These are phyloP conservation scores for Thymelicus sylvestris DNA, from an alignment of 2,888 invertebrate genomes.

Conservation along the genomic window DNA sequence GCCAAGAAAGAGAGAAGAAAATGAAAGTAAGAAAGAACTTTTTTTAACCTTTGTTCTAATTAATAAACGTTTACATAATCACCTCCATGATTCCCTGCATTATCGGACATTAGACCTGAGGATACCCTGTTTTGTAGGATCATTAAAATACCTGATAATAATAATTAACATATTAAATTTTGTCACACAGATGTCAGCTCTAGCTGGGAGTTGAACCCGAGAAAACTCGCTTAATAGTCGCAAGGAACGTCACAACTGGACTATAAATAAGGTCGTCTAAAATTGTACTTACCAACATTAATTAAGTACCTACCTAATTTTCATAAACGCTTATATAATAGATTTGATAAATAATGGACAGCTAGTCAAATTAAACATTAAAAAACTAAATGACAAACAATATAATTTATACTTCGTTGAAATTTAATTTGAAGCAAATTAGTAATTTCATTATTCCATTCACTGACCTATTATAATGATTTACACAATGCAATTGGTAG, in stretches of 20 bases:
- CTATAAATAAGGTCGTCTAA: background rate
- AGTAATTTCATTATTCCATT: constrained; percentile 12
- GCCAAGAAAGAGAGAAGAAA: too few species aligned
- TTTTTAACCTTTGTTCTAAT: too few species aligned
- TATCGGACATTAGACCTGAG: too few species aligned
- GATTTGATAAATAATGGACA: constrained; percentile 1
- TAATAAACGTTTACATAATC: too few species aligned
- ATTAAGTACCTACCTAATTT: background rate
- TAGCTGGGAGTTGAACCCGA: background rate
- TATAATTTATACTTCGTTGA: background rate
- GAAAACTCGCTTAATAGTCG: background rate
- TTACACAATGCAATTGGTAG: constrained; percentile 8
- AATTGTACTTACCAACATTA: background rate
- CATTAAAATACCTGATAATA: too few species aligned
- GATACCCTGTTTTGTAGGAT: too few species aligned
- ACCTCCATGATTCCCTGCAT: too few species aligned
- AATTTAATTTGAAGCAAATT: constrained; percentile 11
- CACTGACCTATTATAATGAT: background rate
- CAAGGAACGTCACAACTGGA: too few species aligned
- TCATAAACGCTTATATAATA: background rate
- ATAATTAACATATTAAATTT: too few species aligned
- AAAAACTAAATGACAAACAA: background rate
- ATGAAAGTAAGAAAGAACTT: too few species aligned
- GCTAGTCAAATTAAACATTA: background rate
- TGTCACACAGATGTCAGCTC: too few species aligned